Evolutionary conservation across 2,797 vertebrate species (phyloP), one percentile per base, ranked within the genome.

Genomic region (Chanos chanos): DNA sequence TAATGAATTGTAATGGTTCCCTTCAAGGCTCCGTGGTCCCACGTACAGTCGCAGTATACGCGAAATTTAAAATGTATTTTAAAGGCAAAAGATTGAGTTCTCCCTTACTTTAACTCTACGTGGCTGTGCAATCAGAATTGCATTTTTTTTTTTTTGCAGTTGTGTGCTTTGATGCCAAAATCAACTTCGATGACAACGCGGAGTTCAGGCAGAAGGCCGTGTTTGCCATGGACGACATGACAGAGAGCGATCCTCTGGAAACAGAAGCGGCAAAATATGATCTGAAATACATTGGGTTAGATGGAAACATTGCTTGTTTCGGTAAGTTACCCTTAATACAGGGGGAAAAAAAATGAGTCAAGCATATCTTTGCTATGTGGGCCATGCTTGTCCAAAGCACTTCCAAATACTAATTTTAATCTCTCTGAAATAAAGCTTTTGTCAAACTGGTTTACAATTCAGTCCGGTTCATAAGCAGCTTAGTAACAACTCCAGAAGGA

Each of bases 141-240:
- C 50, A 50, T 41, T 39, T 1, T 15, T 13, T 9, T 25, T 5
- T 43, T 64, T 65, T 61, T 58, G 5, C 72, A 99, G 97, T 99
- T 79, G 94, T 99, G 74, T 99, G 96, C 84, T 99, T 99, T 68
- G 96, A 99, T 81, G 97, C 97, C 60, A 99, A 99, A 85, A 99
- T 99, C 87, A 99, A 94, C 89, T 99, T 99, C 59, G 97, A 99
- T 47, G 97, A 99, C 89, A 99, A 99, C 0, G 97, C 96, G 0
- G 93, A 98, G 87, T 99, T 98, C 77, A 91, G 97, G 61, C 97
- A 99, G 86, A 98, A 94, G 83, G 89, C 89, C 6, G 94, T 99
- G 82, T 99, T 99, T 72, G 93, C 94, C 65, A 89, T 98, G 97
- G 95, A 96, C 43, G 94, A 98, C 88, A 93, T 91, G 76, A 91